Evolutionary conservation across 2,113 vertebrate genomes (phyloP), one percentile per base, ranked within the genome.

Genomic region (Cricetomys ansorgei): DNA sequence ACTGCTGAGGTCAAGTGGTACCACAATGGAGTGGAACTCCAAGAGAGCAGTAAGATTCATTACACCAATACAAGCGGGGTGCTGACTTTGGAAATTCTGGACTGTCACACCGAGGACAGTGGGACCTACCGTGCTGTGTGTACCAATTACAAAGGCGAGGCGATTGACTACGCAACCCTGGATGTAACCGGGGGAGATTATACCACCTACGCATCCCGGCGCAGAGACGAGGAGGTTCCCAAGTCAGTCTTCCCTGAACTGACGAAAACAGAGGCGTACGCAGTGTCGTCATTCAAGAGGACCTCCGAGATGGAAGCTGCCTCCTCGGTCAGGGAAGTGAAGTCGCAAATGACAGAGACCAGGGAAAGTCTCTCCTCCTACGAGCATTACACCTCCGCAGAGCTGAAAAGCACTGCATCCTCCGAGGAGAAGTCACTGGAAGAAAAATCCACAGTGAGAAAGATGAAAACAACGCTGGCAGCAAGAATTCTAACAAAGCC

Each of bases 101-200:
- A 99, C 96, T 99, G 99, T 93, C 99, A 99, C 31, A 98, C 98
- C 88, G 99, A 99, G 64, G 99, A 99, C 94, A 99, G 99, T 0
- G 99, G 99, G 76, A 99, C 99, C 13, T 99, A 99, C 92, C 99
- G 99, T 77, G 99, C 99, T 17, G 98, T 99, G 77, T 99, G 99
- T 98, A 99, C 98, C 95, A 99, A 99, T 91, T 97, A 99, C 97
- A 99, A 99, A 99, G 99, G 99, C 34, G 99, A 99, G 97, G 99
- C 99, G 48, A 99, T 99, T 7, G 99, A 99, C 97, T 99, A 99
- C 31, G 99, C 99, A 23, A 99, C 99, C 1, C 94, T 99, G 80
- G 99, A 99, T 93, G 99, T 99, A 65, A 98, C 99, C 31, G 99
- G 98, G 92, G 99, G 98, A 79, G 99, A 99, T 97, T 99, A 99